A percentile compares a stretch with the other conserved stretches of the same genome.
Conservation (phyloP, 2,797 vertebrate species). For the Taeniopygia guttata region DNA sequence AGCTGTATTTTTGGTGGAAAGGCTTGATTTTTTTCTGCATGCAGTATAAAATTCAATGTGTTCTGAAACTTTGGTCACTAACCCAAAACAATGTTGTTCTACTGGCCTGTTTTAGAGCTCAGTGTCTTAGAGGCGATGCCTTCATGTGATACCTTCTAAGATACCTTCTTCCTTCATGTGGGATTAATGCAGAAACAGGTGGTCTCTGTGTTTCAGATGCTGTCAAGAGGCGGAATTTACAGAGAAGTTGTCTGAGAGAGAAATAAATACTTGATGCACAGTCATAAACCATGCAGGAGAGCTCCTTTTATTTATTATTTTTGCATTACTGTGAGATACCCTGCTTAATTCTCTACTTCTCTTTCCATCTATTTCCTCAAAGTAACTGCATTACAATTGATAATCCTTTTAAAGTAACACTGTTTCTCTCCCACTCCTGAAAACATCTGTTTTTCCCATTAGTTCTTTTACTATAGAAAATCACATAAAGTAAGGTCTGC, state of each 20-base stretch:
- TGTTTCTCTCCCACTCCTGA: not conserved
- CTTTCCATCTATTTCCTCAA: not conserved
- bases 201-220: not conserved
- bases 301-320: not conserved
- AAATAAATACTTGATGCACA: not conserved
- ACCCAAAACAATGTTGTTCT: not conserved
- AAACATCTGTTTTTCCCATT: not conserved
- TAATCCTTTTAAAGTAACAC: not conserved
- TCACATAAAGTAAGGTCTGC: not conserved
- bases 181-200: not conserved
- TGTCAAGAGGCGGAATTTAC: not conserved
- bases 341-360: not conserved
- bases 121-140: not conserved
- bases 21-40: not conserved
- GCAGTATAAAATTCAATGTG: not conserved
- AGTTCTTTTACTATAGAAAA: not conserved
- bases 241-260: not conserved
- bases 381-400: not conserved
- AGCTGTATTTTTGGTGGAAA: not conserved
- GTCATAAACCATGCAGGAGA: not conserved
- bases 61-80: not conserved
- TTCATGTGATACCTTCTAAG: too few relatives aligned
- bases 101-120: not conserved
- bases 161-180: fast-evolving
- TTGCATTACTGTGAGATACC: not conserved